A percentile compares a stretch with the other conserved stretches of the same genome.
phyloP scores from a whole-genome alignment of 2,113 vertebrate species.

The Peucedramus taeniatus region DNA sequence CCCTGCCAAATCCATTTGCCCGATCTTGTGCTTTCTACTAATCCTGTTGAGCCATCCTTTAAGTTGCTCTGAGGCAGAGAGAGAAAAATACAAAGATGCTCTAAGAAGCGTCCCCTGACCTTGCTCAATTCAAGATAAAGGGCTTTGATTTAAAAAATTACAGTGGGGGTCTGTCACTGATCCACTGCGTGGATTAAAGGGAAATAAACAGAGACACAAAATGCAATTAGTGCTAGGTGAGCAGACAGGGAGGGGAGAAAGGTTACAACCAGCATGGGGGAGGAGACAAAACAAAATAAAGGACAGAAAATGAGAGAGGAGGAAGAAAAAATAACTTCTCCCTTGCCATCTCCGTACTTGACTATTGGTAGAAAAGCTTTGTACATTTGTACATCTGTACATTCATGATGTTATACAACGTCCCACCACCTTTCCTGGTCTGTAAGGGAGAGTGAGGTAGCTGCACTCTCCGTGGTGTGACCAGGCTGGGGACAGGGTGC shows the following conservation, averaged over 20 bases:
- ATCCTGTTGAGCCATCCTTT: slow-evolving; percentile 59
- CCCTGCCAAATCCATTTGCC: slow-evolving; percentile 60
- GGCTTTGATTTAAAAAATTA: slow-evolving; percentile 55
- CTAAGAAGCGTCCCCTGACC: slow-evolving; percentile 48
- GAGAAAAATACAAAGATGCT: slow-evolving; percentile 32
- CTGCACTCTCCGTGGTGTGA: accelerated
- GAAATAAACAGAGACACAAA: slow-evolving; percentile 8
- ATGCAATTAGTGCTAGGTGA: not conserved
- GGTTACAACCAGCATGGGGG: not conserved
- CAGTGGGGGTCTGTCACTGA: slow-evolving; percentile 25
- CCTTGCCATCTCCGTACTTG: not conserved
- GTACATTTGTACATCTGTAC: not conserved
- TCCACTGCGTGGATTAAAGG: not conserved
- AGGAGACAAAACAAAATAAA: not conserved
- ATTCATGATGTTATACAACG: not conserved
- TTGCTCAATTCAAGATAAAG: slow-evolving; percentile 56
- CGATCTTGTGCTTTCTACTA: slow-evolving; percentile 28
- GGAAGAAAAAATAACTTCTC: not conserved
- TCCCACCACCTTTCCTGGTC: not conserved
- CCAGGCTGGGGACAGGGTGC: not conserved
- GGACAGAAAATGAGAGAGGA: not conserved
- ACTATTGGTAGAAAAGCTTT: not conserved
- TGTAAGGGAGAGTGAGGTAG: not conserved
- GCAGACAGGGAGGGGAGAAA: not conserved
- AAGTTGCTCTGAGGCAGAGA: slow-evolving; percentile 49